phyloP scores from a whole-genome alignment of 1,140 invertebrate genomes.

The Plectrocnemia conspersa region DNA sequence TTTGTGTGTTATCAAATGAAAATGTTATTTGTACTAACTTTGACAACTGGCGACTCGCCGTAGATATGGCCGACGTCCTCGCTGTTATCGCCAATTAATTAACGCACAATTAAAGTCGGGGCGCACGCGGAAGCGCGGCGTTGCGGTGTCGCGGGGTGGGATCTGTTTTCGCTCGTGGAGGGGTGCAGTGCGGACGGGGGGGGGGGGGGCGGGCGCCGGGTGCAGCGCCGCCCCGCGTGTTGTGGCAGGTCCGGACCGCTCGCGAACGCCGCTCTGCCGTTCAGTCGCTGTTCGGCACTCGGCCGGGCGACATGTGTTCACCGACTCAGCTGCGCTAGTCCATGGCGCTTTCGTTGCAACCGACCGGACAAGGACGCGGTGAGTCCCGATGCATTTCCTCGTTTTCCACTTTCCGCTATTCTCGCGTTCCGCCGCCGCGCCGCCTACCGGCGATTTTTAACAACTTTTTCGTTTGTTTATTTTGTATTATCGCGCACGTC shows the following conservation, averaged over 20 bases:
- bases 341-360: constrained; percentile 51
- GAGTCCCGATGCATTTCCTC: too few relatives aligned
- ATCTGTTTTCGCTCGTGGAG: constrained; percentile 29
- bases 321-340: not conserved
- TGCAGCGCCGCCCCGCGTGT: constrained; percentile 42
- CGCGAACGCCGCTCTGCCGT: constrained; percentile 41
- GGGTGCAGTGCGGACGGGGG: constrained; percentile 41
- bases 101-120: too few relatives aligned
- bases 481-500: too few relatives aligned
- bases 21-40: too few relatives aligned
- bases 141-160: constrained; percentile 20
- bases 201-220: constrained; percentile 43
- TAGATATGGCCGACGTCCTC: too few relatives aligned
- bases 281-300: constrained; percentile 40
- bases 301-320: not conserved
- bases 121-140: constrained; percentile 12
- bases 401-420: too few relatives aligned
- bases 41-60: too few relatives aligned
- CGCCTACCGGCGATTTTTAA: too few relatives aligned
- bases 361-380: constrained; percentile 49
- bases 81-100: too few relatives aligned
- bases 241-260: constrained; percentile 50
- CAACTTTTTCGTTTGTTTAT: too few relatives aligned
- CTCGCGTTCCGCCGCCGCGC: not conserved
- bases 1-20: too few relatives aligned